Evolutionary conservation across 2,888 invertebrate species (phyloP), one percentile per base, ranked within the genome.

Genomic region (Hemaris fuciformis): DNA sequence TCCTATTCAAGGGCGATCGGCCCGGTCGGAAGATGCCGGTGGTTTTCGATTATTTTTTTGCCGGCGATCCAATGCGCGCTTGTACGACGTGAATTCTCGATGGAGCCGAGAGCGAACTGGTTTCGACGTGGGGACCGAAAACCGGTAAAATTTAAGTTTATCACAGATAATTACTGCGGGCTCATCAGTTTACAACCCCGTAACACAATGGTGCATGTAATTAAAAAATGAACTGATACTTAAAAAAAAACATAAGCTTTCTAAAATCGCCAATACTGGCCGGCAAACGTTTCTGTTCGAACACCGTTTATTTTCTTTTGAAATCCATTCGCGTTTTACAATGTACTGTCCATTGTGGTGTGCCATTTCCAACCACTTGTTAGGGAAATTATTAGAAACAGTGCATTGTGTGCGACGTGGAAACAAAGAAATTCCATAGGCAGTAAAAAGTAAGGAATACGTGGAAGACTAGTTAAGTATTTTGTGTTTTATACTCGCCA

Each of bases 131-230:
- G 80, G 83, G 82, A 81, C 85, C 84, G 75, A 84, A 83, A 88
- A 87, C 87, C 86, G 86, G 87, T 87, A 88, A 90, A 89, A 91
- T n/a, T n/a, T n/a, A 90, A 88, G n/a, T n/a, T n/a, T 84, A 87
- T 88, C 87, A 82, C 81, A 80, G 80, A 59, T 62, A 89, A 91
- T 91, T 90, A 91, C 84, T 73, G 84, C 82, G 81, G 84, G 79
- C 83, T 86, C 84, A 79, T 83, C 81, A 82, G 78, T 80, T 84
- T 77, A 82, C 81, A 84, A 83, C 85, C 76, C 76, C 73, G 74
- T 75, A 75, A 76, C 66, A 73, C 74, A 77, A 80, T 80, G 73
- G 72, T 74, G 66, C 68, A 68, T 68, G 72, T 78, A 80, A 81
- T 79, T 78, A 76, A 79, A 80, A 77, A 76, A 71, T 64, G 46